phyloP scores from a whole-genome alignment of 2,113 vertebrate genomes.

The Podarcis muralis region DNA sequence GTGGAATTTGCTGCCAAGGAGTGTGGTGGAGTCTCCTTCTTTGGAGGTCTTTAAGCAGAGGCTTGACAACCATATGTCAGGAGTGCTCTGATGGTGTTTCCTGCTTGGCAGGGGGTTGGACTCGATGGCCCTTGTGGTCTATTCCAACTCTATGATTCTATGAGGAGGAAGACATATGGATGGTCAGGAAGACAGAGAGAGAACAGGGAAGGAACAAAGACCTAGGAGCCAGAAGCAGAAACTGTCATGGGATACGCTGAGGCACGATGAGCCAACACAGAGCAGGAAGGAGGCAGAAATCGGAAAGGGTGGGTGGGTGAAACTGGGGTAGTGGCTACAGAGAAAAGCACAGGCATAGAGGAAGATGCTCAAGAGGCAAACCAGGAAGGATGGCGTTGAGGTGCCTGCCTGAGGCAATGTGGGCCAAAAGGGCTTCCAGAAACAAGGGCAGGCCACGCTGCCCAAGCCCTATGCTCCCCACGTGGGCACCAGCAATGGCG shows the following conservation, averaged over 20 bases:
- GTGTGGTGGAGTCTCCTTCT: no score
- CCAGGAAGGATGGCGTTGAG: neutral
- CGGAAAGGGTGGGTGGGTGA: neutral
- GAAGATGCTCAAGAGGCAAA: neutral
- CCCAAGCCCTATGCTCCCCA: neutral
- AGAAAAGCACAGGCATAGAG: neutral
- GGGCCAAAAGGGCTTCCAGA: neutral
- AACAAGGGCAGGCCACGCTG: neutral
- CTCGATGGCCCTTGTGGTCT: no score
- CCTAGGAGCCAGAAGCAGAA: neutral
- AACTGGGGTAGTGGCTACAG: no score
- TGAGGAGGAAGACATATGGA: no score
- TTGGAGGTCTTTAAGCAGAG: no score
- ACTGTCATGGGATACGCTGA: neutral
- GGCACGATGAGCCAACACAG: neutral
- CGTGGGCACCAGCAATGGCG: no score
- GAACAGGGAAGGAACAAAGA: neutral
- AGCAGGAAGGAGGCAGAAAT: neutral
- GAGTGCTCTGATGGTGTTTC: no score
- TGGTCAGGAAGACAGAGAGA: neutral
- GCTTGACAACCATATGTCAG: no score
- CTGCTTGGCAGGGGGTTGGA: no score
- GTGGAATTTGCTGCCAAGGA: no score
- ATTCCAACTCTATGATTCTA: no score
- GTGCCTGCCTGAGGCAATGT: neutral